These are phyloP conservation scores for Dendrophyllia cribrosa DNA, from an alignment of 64 coral and sea anemone species.

Conservation along the genomic window DNA sequence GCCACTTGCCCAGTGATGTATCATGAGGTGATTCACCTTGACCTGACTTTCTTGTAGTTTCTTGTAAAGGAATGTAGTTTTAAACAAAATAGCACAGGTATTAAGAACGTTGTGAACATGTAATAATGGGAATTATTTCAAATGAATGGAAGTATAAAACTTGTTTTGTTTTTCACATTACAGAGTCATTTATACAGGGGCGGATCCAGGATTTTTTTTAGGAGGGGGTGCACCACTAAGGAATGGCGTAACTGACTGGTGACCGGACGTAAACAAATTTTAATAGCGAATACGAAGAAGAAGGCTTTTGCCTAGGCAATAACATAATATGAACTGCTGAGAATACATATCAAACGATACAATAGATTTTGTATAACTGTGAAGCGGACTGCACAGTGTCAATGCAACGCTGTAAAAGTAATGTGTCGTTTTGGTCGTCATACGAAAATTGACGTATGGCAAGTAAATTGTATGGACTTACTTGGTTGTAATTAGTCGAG, in stretches of 20 bases:
- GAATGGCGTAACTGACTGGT: conserved; percentile 50
- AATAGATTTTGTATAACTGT: conserved; percentile 12
- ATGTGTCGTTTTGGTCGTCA: conserved; percentile 18
- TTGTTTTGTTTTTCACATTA: not conserved
- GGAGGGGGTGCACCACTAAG: conserved; percentile 52
- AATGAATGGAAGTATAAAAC: not conserved
- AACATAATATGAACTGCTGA: conserved; percentile 32
- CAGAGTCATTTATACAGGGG: conserved; percentile 32
- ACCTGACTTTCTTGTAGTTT: not conserved
- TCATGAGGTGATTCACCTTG: not conserved
- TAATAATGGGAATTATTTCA: conserved; percentile 9
- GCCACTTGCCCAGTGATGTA: no score
- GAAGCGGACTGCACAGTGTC: conserved; percentile 15
- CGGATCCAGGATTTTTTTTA: conserved; percentile 47
- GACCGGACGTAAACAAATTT: not conserved
- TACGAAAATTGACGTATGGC: conserved; percentile 13
- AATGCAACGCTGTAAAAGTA: conserved; percentile 14
- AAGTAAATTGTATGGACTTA: conserved; percentile 27
- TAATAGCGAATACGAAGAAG: conserved; percentile 20
- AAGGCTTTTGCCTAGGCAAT: conserved; percentile 10
- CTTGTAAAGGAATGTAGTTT: conserved; percentile 16
- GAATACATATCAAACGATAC: conserved; percentile 14
- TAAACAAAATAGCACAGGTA: conserved; percentile 16
- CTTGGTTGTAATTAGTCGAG: conserved; percentile 20
- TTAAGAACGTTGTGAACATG: not conserved